These are phyloP conservation scores for Eupeodes corollae DNA, from an alignment of 1,140 invertebrate genomes.

Conservation along the genomic window DNA sequence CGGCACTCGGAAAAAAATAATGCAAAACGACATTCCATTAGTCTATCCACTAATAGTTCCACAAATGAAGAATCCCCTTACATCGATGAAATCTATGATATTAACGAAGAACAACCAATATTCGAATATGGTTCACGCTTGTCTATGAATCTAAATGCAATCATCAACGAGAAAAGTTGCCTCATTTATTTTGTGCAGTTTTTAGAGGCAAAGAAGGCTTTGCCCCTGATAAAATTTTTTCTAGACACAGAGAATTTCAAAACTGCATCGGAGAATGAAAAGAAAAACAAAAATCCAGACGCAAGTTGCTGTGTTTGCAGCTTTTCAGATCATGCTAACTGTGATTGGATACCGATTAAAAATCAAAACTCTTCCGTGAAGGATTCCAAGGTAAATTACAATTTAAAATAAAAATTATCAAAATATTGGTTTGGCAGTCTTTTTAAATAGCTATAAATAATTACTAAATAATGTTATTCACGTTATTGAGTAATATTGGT, in stretches of 20 bases:
- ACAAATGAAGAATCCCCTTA: too few relatives aligned
- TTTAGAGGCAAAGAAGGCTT: conserved; percentile 48
- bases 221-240: conserved; percentile 56
- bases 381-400: neutral
- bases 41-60: too few relatives aligned
- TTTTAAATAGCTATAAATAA: too few relatives aligned
- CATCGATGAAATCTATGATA: too few relatives aligned
- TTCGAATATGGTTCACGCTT: conserved; percentile 28
- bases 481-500: too few relatives aligned
- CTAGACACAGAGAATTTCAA: conserved; percentile 58
- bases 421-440: too few relatives aligned
- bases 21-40: too few relatives aligned
- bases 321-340: neutral
- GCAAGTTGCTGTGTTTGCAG: neutral
- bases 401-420: too few relatives aligned
- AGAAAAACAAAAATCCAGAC: neutral
- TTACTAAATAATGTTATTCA: too few relatives aligned
- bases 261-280: conserved; percentile 14
- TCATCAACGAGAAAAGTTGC: conserved; percentile 56
- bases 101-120: conserved; percentile 5
- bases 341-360: neutral
- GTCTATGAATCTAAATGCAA: conserved; percentile 48
- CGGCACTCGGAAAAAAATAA: too few relatives aligned
- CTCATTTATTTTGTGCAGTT: conserved; percentile 62
- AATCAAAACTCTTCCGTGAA: neutral